Evolutionary conservation across 2,888 invertebrate genomes (phyloP).

Genomic region (Noctua fimbriata): DNA sequence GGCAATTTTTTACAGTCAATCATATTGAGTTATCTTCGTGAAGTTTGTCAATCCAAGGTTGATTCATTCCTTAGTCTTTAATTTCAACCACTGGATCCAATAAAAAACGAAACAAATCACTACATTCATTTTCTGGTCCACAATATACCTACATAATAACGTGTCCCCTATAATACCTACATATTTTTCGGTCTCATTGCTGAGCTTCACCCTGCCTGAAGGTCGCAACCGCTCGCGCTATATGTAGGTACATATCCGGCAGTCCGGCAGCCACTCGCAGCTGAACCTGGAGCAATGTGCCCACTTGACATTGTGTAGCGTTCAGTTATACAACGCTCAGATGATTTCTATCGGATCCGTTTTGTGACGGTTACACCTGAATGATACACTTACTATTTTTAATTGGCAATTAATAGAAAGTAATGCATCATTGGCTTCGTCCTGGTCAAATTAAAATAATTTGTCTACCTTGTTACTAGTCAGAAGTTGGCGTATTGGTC

Average conservation of each 20-base stretch:
- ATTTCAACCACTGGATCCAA: neutral
- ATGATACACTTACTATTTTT: neutral
- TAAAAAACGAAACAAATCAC: neutral
- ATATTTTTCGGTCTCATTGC: neutral
- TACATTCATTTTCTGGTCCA: neutral
- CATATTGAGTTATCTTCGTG: neutral
- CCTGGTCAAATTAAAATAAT: neutral
- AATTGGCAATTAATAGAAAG: neutral
- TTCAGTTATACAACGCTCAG: constrained; percentile 15
- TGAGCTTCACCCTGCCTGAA: neutral
- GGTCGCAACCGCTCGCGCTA: neutral
- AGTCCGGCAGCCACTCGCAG: neutral
- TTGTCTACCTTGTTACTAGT: neutral
- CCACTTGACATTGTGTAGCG: constrained; percentile 51
- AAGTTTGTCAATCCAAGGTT: neutral
- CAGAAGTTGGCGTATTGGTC: neutral
- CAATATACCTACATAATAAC: neutral
- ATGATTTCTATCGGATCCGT: constrained; percentile 6
- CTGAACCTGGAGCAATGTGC: constrained; percentile 21
- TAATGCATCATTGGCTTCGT: neutral
- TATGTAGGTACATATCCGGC: neutral
- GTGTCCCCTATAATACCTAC: neutral
- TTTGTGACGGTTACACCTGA: constrained; percentile 11
- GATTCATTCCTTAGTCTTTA: neutral
- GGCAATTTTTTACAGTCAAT: neutral